These are phyloP conservation scores for Anagrus nilaparvatae DNA, from an alignment of 1,140 invertebrate genomes.

Conservation along the genomic window DNA sequence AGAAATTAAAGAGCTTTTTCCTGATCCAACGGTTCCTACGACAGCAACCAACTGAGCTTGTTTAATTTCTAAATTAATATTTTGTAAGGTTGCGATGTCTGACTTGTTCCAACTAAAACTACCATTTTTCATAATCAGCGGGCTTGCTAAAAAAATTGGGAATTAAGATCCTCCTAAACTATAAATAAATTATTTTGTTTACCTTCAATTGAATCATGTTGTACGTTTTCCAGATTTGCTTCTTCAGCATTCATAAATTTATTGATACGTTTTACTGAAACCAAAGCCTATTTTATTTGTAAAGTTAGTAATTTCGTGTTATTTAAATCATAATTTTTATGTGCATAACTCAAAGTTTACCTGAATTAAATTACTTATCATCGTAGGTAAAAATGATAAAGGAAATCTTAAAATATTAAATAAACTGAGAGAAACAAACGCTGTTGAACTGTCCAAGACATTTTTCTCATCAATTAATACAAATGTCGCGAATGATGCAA, in stretches of 20 bases:
- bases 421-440: too few relatives aligned
- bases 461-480: slow-evolving; percentile 69
- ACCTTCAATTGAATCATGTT: too few relatives aligned
- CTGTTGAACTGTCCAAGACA: slow-evolving; percentile 76
- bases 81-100: slow-evolving; percentile 49
- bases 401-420: slow-evolving; percentile 96
- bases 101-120: slow-evolving; percentile 60
- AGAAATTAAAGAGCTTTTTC: too few relatives aligned
- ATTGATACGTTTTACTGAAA: too few relatives aligned
- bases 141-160: slow-evolving; percentile 45
- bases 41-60: slow-evolving; percentile 64
- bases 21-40: too few relatives aligned
- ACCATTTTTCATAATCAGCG: slow-evolving; percentile 63
- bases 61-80: slow-evolving; percentile 61
- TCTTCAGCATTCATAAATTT: too few relatives aligned
- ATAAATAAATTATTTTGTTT: too few relatives aligned
- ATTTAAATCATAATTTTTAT: too few relatives aligned
- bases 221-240: slow-evolving; percentile 61
- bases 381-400: slow-evolving; percentile 77
- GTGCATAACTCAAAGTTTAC: slow-evolving; percentile 51
- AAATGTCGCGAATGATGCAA: too few relatives aligned
- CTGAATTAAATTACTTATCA: slow-evolving; percentile 80
- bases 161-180: slow-evolving; percentile 3
- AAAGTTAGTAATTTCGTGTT: neutral
- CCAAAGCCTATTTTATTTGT: slow-evolving; percentile 17